A percentile compares a stretch with the other conserved stretches of the same genome.
phyloP scores from a whole-genome alignment of 2,113 vertebrate genomes.

The Notiomystis cincta region DNA sequence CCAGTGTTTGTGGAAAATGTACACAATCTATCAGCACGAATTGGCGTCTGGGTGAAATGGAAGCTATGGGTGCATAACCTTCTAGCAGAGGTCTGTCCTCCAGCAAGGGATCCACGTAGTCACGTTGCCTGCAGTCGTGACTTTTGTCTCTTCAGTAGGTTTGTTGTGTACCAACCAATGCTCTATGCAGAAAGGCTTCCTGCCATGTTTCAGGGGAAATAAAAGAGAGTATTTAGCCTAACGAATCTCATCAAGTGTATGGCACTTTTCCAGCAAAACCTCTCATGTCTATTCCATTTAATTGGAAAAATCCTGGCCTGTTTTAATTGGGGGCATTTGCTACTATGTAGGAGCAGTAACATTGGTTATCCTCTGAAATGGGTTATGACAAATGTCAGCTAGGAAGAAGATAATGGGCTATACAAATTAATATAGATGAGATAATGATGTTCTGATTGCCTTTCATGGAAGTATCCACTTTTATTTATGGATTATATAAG shows the following conservation, averaged over 20 bases:
- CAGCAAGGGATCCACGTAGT: background rate
- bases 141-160: background rate
- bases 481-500: background rate
- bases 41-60: background rate
- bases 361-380: background rate
- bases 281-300: background rate
- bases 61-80: background rate
- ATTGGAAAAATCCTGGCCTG: background rate
- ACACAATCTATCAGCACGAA: background rate
- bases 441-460: background rate
- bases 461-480: background rate
- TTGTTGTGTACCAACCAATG: background rate
- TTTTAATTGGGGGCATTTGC: background rate
- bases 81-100: background rate
- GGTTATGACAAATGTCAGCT: background rate
- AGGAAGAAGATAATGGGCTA: constrained; percentile 20
- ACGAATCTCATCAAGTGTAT: background rate
- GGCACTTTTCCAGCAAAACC: background rate
- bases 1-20: background rate
- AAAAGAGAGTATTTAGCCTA: background rate
- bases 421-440: background rate
- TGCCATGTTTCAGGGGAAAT: background rate
- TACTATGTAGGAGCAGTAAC: constrained; percentile 20
- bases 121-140: rapidly evolving
- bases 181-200: background rate